Evolutionary conservation across 1,140 invertebrate species (phyloP).

Genomic region (Bathynomus jamesi): DNA sequence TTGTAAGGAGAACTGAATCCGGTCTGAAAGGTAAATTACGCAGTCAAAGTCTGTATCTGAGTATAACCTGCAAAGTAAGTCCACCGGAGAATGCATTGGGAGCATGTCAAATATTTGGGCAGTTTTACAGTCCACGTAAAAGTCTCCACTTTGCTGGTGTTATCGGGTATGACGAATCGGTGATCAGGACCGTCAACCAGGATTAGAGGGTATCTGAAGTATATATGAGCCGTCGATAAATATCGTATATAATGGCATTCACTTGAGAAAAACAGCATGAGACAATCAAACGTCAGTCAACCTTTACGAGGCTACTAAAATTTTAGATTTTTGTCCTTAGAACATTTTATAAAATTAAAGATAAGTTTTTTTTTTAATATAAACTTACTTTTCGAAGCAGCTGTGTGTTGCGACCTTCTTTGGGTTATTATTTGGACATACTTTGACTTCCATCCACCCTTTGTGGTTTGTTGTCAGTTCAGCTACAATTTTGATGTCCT

Average conservation of each 20-base stretch:
- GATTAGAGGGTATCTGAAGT: constrained; percentile 57
- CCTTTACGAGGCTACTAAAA: constrained; percentile 6
- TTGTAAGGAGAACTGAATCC: too few species aligned
- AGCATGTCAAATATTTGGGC: constrained; percentile 58
- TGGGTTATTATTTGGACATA: constrained; percentile 79
- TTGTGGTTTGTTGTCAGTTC: constrained; percentile 84
- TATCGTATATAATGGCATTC: not conserved
- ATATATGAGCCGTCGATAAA: not conserved
- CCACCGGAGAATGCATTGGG: constrained; percentile 61
- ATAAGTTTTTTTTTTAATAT: too few species aligned
- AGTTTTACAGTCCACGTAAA: constrained; percentile 64
- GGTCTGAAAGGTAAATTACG: not conserved
- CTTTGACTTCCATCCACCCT: constrained; percentile 70
- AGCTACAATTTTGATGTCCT: constrained; percentile 54
- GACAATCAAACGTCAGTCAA: not conserved
- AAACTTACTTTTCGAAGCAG: constrained; percentile 63
- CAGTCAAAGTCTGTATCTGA: not conserved
- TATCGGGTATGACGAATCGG: constrained; percentile 51
- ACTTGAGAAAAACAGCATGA: not conserved
- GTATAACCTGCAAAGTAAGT: constrained; percentile 51
- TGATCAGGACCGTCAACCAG: constrained; percentile 51
- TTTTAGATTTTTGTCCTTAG: constrained; percentile 10
- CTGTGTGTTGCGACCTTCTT: constrained; percentile 63
- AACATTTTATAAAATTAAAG: not conserved
- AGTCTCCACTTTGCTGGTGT: constrained; percentile 66